phyloP scores from a whole-genome alignment of 2,113 vertebrate genomes.

The Myocastor coypus region DNA sequence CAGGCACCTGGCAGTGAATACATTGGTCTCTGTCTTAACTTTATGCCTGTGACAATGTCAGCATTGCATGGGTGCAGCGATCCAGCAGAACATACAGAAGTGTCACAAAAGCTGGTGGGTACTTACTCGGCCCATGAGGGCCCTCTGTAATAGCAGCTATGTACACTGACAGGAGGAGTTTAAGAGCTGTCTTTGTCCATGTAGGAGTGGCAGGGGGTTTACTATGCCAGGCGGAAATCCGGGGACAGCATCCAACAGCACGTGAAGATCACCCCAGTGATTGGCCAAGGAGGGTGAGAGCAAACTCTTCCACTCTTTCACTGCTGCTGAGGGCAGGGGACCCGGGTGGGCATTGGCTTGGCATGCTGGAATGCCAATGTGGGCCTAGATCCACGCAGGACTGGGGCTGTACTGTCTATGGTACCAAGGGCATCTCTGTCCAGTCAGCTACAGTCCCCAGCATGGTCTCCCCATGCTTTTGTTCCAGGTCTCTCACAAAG shows the following conservation, averaged over 20 bases:
- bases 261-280: slow-evolving; percentile 95
- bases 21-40: neutral
- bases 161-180: neutral
- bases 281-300: slow-evolving; percentile 96
- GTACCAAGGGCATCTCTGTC: rapidly evolving
- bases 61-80: rapidly evolving
- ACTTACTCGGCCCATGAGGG: neutral
- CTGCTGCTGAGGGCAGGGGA: neutral
- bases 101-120: neutral
- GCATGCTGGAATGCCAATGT: neutral
- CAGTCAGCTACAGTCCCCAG: neutral
- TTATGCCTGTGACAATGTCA: neutral
- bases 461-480: neutral
- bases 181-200: slow-evolving; percentile 66
- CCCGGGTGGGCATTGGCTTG: neutral
- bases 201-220: slow-evolving; percentile 98
- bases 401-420: rapidly evolving
- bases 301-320: slow-evolving; percentile 44
- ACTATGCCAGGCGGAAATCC: slow-evolving; percentile 93
- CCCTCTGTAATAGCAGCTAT: neutral
- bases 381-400: neutral
- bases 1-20: neutral
- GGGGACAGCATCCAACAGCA: slow-evolving; percentile 96
- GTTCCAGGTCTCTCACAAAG: neutral
- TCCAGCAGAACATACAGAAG: neutral